phyloP scores from a whole-genome alignment of 2,113 vertebrate genomes.

The Erinaceus europaeus region DNA sequence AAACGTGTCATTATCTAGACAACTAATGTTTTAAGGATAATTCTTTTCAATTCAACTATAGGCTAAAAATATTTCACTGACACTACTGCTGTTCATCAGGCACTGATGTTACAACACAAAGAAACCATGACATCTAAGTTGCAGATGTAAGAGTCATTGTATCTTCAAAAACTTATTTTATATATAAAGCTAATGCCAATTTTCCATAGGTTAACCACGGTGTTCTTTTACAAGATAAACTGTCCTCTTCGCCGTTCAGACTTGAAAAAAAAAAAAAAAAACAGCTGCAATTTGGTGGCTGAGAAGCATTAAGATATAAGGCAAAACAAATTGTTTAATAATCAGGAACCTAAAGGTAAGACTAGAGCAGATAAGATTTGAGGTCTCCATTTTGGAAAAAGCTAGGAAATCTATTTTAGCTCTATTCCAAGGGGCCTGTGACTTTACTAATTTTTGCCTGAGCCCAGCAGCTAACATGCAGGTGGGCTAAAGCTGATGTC shows the following conservation, averaged over 20 bases:
- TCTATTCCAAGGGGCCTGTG: too few relatives aligned
- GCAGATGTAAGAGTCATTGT: not conserved
- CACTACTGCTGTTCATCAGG: not conserved
- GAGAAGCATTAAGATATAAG: not conserved
- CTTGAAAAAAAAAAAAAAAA: not conserved
- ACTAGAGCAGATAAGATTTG: not conserved
- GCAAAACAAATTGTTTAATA: too few relatives aligned
- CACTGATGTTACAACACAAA: not conserved
- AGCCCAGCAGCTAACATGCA: too few relatives aligned
- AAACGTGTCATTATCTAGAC: slow-evolving; percentile 24
- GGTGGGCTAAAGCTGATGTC: too few relatives aligned
- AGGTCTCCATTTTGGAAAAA: too few relatives aligned
- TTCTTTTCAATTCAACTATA: slow-evolving; percentile 19
- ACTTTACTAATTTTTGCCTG: too few relatives aligned
- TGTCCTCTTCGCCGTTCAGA: not conserved
- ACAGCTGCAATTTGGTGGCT: too few relatives aligned
- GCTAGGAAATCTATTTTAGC: too few relatives aligned
- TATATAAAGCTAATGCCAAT: not conserved
- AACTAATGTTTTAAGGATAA: slow-evolving; percentile 51
- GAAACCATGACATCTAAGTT: not conserved
- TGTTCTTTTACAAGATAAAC: not conserved
- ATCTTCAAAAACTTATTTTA: slow-evolving; percentile 4
- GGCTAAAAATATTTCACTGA: not conserved
- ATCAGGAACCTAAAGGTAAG: too few relatives aligned
- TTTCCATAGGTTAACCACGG: not conserved